Evolutionary conservation across 2,888 invertebrate species (phyloP), one percentile per base, ranked within the genome.

Genomic region (Magallana nippona): DNA sequence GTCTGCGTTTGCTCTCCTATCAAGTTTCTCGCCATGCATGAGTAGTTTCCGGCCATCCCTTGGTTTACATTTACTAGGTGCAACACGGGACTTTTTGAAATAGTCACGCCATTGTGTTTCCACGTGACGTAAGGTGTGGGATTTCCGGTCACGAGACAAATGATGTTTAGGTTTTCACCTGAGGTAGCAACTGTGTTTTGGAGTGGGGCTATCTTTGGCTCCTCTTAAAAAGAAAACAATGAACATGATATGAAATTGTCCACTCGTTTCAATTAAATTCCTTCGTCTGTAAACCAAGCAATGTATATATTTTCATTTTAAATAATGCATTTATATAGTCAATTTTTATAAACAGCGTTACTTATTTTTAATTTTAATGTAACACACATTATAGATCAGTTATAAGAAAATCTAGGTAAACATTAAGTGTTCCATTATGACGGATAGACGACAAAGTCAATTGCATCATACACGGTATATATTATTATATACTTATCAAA

Each of bases 161-260:
- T 71, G 32, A 71, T 27, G 71, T 71, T 32, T 15, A 71, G 15
- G 8, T 71, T 32, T 15, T 71, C 27, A 27, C 71, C 71, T 1
- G 71, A 2, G 11, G 22, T 71, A 8, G 71, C 71, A 5, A 71
- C 71, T 27, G 13, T 71, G 27, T 71, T 71, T 22, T 22, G 15
- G 32, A 71, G 22, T 71, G 19, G 71, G 22, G 27, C 71, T 27
- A 71, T 71, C 32, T 71, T 71, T 71, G 71, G 71, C 15, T 71
- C 71, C 11, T 71, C 71, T 71, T 1, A 22, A 5, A 27, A 22
- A 32, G 2, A 71, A 22, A 27, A 27, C 19, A 22, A 62, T 8
- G 8, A 62, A 62, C 11, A 13, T 10, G 15, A 17, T 32, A 27
- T 22, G 1, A 63, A 13, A 63, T 27, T 63, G 27, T 1, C 27